Conservation (phyloP, 1,140 invertebrate species). For the Chelonus insularis region DNA sequence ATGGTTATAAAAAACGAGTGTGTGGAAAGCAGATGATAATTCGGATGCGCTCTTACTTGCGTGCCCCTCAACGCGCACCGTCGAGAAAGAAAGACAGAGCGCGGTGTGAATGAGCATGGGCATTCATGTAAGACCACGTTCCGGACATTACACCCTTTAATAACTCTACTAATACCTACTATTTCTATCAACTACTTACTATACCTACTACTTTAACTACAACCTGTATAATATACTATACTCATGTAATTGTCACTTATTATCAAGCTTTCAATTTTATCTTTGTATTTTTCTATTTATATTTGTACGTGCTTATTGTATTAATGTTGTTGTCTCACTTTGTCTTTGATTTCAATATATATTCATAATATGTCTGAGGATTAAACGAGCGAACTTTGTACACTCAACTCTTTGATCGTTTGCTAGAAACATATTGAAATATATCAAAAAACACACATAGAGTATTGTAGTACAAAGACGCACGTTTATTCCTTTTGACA, state of each 20-base stretch:
- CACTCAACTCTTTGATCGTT: conserved; percentile 9
- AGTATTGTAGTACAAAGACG: conserved; percentile 13
- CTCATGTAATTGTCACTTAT: neutral
- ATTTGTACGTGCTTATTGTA: neutral
- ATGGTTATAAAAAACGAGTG: conserved; percentile 28
- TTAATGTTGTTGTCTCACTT: neutral
- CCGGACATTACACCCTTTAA: conserved; percentile 35
- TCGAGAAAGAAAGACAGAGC: conserved; percentile 19
- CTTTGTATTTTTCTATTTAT: neutral
- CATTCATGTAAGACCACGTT: conserved; percentile 56
- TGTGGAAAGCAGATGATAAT: conserved; percentile 46
- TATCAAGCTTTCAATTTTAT: neutral
- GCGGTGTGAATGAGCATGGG: conserved; percentile 47
- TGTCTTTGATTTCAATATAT: neutral
- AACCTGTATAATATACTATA: neutral
- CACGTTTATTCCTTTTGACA: conserved; percentile 10
- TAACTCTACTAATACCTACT: conserved; percentile 14
- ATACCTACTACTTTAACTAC: conserved; percentile 4
- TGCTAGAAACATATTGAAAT: neutral
- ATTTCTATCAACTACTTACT: conserved; percentile 1
- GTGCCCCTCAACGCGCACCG: conserved; percentile 54
- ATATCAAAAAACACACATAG: conserved; percentile 3
- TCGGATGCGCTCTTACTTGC: conserved; percentile 59
- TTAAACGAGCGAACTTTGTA: conserved; percentile 16
- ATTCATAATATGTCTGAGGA: neutral